phyloP scores from a whole-genome alignment of 2,888 invertebrate genomes.

The Hartigia nigra region DNA sequence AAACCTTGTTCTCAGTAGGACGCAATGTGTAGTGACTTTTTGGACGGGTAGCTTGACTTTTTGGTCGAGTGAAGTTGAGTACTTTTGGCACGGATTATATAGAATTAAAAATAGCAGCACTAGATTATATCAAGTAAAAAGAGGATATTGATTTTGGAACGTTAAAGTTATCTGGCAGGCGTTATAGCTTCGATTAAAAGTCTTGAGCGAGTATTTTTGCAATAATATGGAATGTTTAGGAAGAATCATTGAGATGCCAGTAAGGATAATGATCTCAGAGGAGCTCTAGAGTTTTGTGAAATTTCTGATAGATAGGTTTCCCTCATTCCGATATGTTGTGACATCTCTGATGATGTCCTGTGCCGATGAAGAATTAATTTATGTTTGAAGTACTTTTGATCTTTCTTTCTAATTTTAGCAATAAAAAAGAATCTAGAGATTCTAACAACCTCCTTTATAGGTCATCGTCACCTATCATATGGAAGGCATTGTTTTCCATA shows the following conservation, averaged over 20 bases:
- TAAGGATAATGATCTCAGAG: neutral
- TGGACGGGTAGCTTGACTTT: slow-evolving; percentile 32
- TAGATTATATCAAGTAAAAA: slow-evolving; percentile 8
- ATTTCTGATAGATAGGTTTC: neutral
- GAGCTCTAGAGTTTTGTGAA: neutral
- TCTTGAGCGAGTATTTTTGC: neutral
- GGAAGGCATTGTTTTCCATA: slow-evolving; percentile 92
- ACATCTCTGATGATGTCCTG: neutral
- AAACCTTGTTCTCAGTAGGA: neutral
- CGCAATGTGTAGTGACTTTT: slow-evolving; percentile 1
- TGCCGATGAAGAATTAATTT: neutral
- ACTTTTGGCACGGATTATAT: slow-evolving; percentile 33
- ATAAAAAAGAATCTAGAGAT: neutral
- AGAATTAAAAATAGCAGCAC: slow-evolving; percentile 16
- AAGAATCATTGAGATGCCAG: neutral
- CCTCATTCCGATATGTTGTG: neutral
- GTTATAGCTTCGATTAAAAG: neutral
- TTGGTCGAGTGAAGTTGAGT: slow-evolving; percentile 26
- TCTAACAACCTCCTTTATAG: slow-evolving; percentile 67
- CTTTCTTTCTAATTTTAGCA: neutral
- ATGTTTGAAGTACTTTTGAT: neutral
- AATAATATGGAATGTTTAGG: neutral
- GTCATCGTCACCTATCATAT: slow-evolving; percentile 96
- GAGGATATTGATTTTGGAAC: neutral
- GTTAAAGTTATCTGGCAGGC: neutral